Conservation (phyloP, 1,140 invertebrate species). For the Drosophila subobscura region DNA sequence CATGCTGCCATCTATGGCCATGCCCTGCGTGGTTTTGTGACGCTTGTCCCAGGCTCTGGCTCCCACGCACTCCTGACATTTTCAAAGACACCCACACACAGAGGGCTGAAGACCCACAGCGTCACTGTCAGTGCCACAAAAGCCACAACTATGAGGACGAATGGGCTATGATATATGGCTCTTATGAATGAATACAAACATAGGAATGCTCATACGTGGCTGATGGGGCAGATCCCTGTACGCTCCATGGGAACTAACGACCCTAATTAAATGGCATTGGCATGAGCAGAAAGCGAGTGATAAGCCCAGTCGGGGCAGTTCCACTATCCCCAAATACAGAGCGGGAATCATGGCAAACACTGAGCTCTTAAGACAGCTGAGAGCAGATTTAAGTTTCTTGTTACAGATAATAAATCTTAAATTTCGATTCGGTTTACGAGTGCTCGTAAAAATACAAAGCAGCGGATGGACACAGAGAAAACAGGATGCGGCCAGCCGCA, state of each 20-base stretch:
- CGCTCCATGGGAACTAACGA: slow-evolving; percentile 45
- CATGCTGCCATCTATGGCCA: background rate
- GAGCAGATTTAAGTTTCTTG: slow-evolving; percentile 63
- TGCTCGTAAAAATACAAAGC: slow-evolving; percentile 70
- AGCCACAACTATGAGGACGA: slow-evolving; percentile 39
- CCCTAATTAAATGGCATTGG: slow-evolving; percentile 71
- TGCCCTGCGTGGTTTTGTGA: slow-evolving; percentile 23
- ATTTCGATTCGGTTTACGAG: slow-evolving; percentile 73
- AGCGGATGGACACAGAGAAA: slow-evolving; percentile 15
- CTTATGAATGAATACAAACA: slow-evolving; percentile 45
- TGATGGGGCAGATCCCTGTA: slow-evolving; percentile 2
- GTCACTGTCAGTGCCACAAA: slow-evolving; percentile 58
- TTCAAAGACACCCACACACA: slow-evolving; percentile 15
- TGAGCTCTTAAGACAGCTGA: slow-evolving; percentile 23
- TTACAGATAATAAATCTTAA: slow-evolving; percentile 79
- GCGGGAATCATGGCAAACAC: too few relatives aligned
- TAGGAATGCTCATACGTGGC: background rate
- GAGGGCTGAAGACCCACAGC: slow-evolving; percentile 38
- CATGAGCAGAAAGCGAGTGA: slow-evolving; percentile 58
- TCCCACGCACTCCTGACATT: slow-evolving; percentile 67
- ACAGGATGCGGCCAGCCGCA: slow-evolving; percentile 20
- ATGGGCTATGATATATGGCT: slow-evolving; percentile 27
- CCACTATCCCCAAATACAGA: too few relatives aligned
- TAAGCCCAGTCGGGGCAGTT: slow-evolving; percentile 44
- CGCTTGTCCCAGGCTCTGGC: slow-evolving; percentile 33